Evolutionary conservation across 2,113 vertebrate genomes (phyloP), one percentile per base, ranked within the genome.

Genomic region (Salminus brasiliensis): DNA sequence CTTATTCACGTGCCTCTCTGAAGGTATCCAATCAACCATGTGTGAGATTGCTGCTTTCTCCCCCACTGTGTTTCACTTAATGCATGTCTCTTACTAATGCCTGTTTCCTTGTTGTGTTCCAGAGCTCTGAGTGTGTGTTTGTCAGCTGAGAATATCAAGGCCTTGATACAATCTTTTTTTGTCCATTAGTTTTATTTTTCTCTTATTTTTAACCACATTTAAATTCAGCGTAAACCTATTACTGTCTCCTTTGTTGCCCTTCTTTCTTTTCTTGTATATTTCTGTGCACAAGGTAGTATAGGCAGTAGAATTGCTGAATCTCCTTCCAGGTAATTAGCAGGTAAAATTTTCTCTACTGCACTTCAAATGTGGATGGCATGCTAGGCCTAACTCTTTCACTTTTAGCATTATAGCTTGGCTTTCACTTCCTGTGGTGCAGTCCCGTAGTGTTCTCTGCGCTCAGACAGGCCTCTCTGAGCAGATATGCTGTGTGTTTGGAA

Each of bases 1-100:
- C 94, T 25, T 93, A 93, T 83, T 96, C 96, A 7, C 93, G 96
- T 5, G 96, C 96, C 4, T 97, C 96, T 0, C 86, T 97, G 27
- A 96, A 97, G 95, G 91, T 92, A 88, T 47, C 68, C 23, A 49
- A 39, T 74, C 36, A 34, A 21, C 25, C 59, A 10, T 52, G 27
- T 72, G 21, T 65, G 27, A 49, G 21, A 52, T 15, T 36, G 10
- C 55, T 53, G 55, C 8, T 30, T 23, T 16, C 39, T 29, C 36
- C 27, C 11, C 68, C 34, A 23, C 49, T 45, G 39, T 74, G 27
- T 43, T 13, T 62, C 34, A 47, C 45, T 41, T 21, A 25, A 16
- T 39, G 9, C 13, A 8, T 25, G 13, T 71, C n/a, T 67, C n/a
- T 45, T 72, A 47, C 29, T 67, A 68, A 68, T 81, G 41, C 39